Percentiles rank a stretch among this genome's conserved stretches.
phyloP scores from a whole-genome alignment of 2,888 invertebrate species.

The Caenorhabditis wallacei region DNA sequence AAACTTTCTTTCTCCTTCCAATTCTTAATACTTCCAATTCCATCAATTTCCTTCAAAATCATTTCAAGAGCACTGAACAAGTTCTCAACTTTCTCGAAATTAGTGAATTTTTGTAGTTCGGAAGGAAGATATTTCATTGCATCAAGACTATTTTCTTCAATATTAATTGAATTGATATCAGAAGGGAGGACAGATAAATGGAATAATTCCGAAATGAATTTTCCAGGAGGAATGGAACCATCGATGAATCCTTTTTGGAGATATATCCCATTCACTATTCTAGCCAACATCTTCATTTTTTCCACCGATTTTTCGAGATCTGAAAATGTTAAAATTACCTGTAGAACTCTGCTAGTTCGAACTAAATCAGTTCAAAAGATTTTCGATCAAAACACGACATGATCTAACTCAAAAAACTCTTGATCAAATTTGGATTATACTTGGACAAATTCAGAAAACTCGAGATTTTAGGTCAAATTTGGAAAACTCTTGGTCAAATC shows the following conservation, averaged over 20 bases:
- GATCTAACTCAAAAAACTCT: too few relatives aligned
- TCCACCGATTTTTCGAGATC: neutral
- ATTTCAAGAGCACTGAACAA: neutral
- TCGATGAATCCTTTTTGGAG: constrained; percentile 9
- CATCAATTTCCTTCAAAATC: neutral
- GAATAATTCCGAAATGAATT: constrained; percentile 15
- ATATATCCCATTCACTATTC: constrained; percentile 14
- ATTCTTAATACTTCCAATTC: neutral
- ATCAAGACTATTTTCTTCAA: neutral
- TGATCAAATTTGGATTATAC: too few relatives aligned
- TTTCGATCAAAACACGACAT: too few relatives aligned
- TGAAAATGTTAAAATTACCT: too few relatives aligned
- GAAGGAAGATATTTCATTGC: neutral
- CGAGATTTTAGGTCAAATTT: too few relatives aligned
- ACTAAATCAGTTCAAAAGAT: too few relatives aligned
- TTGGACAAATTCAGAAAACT: too few relatives aligned
- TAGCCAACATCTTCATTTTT: neutral
- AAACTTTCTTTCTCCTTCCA: neutral
- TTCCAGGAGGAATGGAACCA: constrained; percentile 6
- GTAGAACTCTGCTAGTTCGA: too few relatives aligned
- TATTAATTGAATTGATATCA: neutral
- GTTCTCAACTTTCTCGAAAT: neutral
- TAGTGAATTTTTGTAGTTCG: neutral
- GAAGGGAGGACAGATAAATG: constrained; percentile 6
- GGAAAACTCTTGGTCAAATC: too few relatives aligned